Percentiles rank a stretch among this genome's conserved stretches.
These are phyloP conservation scores for Dascyllus trimaculatus DNA, from an alignment of 2,113 vertebrate genomes.

Conservation along the genomic window DNA sequence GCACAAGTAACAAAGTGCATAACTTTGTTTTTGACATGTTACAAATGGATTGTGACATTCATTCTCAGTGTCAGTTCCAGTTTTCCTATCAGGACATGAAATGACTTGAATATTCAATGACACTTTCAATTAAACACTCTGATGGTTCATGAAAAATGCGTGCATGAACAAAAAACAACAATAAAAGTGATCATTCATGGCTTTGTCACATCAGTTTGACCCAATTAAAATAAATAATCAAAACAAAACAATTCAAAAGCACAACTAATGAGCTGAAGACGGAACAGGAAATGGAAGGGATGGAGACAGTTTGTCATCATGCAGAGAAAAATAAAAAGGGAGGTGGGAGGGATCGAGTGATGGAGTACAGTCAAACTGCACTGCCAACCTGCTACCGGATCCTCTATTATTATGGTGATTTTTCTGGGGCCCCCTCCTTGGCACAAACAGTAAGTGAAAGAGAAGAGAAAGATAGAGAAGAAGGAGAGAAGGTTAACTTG, in stretches of 20 bases:
- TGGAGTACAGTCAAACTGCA: slow-evolving; percentile 77
- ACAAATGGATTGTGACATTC: too few relatives aligned
- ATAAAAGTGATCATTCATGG: neutral
- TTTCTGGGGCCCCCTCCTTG: slow-evolving; percentile 91
- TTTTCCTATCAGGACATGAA: too few relatives aligned
- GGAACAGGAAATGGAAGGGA: slow-evolving; percentile 46
- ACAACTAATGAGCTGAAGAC: slow-evolving; percentile 40
- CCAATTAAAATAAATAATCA: slow-evolving; percentile 4
- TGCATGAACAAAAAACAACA: slow-evolving; percentile 27
- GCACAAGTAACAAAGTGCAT: neutral
- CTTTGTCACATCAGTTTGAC: slow-evolving; percentile 11
- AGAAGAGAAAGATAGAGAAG: slow-evolving; percentile 69
- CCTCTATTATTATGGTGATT: slow-evolving; percentile 99
- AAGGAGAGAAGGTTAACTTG: slow-evolving; percentile 68
- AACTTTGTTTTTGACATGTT: too few relatives aligned
- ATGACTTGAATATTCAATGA: too few relatives aligned
- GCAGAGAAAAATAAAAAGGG: slow-evolving; percentile 39
- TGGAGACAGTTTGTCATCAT: slow-evolving; percentile 43
- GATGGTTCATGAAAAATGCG: slow-evolving; percentile 9
- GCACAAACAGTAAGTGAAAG: slow-evolving; percentile 52
- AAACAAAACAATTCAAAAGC: slow-evolving; percentile 3
- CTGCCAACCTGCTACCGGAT: slow-evolving; percentile 97
- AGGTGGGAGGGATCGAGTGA: slow-evolving; percentile 48
- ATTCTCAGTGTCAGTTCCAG: too few relatives aligned
- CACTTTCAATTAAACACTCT: too few relatives aligned